Evolutionary conservation across 2,113 vertebrate genomes (phyloP).

Genomic region (Muntiacus muntjak): DNA sequence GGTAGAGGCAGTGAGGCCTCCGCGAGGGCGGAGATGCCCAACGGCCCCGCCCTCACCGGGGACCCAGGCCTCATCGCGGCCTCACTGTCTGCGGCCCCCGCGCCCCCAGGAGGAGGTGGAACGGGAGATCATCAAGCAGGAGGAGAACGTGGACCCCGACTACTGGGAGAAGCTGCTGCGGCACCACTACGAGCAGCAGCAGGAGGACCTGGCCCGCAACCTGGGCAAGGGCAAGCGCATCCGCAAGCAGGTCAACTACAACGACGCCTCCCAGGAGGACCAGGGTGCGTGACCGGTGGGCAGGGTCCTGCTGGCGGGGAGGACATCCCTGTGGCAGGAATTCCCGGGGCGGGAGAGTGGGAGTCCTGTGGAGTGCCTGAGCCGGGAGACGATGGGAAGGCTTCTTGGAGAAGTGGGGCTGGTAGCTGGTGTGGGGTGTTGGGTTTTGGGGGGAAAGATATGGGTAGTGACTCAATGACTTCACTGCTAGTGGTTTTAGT

Average conservation of each 20-base stretch:
- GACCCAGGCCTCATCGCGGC: too few relatives aligned
- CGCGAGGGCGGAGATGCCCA: accelerated
- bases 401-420: background rate
- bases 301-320: background rate
- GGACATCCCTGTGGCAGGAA: background rate
- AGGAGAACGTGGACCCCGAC: conserved; percentile 98
- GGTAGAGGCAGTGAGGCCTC: background rate
- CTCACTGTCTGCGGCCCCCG: accelerated
- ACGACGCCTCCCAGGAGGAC: conserved; percentile 97
- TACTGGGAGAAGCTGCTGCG: conserved; percentile 98
- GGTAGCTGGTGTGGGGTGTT: background rate
- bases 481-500: background rate
- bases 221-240: conserved; percentile 97
- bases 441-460: background rate
- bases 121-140: conserved; percentile 98
- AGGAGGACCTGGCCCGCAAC: conserved; percentile 96
- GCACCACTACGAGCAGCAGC: conserved; percentile 98
- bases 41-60: background rate
- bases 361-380: accelerated
- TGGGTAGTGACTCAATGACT: background rate
- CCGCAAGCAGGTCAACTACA: conserved; percentile 99
- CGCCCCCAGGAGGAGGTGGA: conserved; percentile 92
- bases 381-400: accelerated
- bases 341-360: accelerated
- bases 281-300: conserved; percentile 83